Conservation (phyloP, 1,140 invertebrate genomes). For the Calephelis nemesis region DNA sequence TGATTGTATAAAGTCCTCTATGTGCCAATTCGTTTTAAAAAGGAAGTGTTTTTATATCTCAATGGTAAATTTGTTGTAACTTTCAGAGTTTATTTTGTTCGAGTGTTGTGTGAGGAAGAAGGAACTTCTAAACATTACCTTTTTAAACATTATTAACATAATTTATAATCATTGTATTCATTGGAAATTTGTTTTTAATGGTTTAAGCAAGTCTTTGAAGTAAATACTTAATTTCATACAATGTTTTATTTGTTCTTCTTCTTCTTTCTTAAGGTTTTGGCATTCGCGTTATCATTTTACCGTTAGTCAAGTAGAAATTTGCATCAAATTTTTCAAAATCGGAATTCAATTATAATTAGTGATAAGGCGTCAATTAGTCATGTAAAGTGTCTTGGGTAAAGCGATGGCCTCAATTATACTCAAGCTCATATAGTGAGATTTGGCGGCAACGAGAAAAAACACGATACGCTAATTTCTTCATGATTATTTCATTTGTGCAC, state of each 20-base stretch:
- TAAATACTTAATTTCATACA: slow-evolving; percentile 20
- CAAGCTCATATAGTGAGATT: too few relatives aligned
- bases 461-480: too few relatives aligned
- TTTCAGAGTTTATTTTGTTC: slow-evolving; percentile 54
- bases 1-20: slow-evolving; percentile 24
- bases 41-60: slow-evolving; percentile 22
- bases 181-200: slow-evolving; percentile 24
- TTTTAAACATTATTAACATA: slow-evolving; percentile 22
- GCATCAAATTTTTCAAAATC: too few relatives aligned
- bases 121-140: slow-evolving; percentile 12
- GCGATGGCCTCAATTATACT: too few relatives aligned
- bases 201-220: slow-evolving; percentile 25
- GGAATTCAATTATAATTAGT: too few relatives aligned
- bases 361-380: too few relatives aligned
- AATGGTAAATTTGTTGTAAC: slow-evolving; percentile 41
- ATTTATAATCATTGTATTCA: slow-evolving; percentile 23
- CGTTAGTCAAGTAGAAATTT: too few relatives aligned
- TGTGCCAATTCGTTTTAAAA: slow-evolving; percentile 29
- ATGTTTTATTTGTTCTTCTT: background rate
- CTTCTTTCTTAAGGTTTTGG: too few relatives aligned
- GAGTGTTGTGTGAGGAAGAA: slow-evolving; percentile 18
- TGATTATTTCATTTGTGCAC: too few relatives aligned
- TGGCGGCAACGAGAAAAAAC: too few relatives aligned
- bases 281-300: too few relatives aligned
- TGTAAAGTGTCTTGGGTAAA: too few relatives aligned